Conservation (phyloP, 2,113 vertebrate genomes). For the Salvelinus namaycush region DNA sequence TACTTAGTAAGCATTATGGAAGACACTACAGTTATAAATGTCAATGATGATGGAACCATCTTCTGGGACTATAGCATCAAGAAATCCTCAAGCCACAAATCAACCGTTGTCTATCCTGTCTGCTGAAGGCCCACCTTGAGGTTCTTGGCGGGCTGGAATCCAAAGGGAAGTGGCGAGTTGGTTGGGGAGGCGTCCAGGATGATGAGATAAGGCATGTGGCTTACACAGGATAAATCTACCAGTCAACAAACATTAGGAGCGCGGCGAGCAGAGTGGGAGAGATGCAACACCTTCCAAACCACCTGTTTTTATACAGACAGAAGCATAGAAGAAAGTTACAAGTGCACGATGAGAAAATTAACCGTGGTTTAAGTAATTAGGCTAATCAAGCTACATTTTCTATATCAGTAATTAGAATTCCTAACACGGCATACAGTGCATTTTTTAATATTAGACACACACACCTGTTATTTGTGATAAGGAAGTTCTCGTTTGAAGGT, state of each 20-base stretch:
- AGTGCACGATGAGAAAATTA: background rate
- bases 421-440: background rate
- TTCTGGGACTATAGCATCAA: constrained; percentile 53
- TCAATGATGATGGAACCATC: constrained; percentile 56
- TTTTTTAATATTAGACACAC: background rate
- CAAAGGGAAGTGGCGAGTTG: constrained; percentile 80
- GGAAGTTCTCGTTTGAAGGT: no score
- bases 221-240: no score
- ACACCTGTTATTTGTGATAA: constrained; percentile 93
- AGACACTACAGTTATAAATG: constrained; percentile 64
- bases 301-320: no score
- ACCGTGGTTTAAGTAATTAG: background rate
- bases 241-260: no score
- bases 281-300: no score
- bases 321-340: background rate
- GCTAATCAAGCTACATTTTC: no score
- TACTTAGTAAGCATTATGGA: constrained; percentile 60
- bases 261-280: no score
- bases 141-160: constrained; percentile 83
- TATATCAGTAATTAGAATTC: background rate
- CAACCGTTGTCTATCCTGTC: constrained; percentile 57
- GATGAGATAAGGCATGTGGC: constrained; percentile 85
- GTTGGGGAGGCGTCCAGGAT: constrained; percentile 85
- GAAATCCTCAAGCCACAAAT: constrained; percentile 50
- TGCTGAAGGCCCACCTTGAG: constrained; percentile 82